Percentiles rank a stretch among this genome's conserved stretches.
Conservation (phyloP, 2,797 vertebrate species). For the Clarias laeviceps region DNA sequence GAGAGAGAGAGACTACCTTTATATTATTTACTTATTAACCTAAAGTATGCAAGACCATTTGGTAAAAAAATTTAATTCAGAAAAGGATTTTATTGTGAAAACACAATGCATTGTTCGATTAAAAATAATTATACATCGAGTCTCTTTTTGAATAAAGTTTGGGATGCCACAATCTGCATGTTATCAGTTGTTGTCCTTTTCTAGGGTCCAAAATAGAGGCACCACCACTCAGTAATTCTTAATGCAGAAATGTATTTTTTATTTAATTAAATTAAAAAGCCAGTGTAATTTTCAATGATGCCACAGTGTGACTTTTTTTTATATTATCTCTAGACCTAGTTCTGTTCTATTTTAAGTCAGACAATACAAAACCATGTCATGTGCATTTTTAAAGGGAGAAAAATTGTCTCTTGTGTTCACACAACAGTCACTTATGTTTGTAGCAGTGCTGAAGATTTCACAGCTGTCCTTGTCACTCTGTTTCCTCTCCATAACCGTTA, state of each 20-base stretch:
- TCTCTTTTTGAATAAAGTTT: constrained; percentile 37
- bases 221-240: neutral
- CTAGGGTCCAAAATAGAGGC: neutral
- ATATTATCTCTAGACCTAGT: neutral
- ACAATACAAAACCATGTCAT: constrained; percentile 32
- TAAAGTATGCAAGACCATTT: constrained; percentile 5
- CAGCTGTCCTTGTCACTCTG: constrained; percentile 59
- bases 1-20: constrained; percentile 23
- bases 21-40: constrained; percentile 16
- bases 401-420: constrained; percentile 12
- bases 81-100: constrained; percentile 7
- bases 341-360: neutral
- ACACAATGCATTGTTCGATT: constrained; percentile 1
- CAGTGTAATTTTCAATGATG: neutral
- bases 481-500: constrained; percentile 24
- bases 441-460: constrained; percentile 27
- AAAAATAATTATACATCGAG: neutral
- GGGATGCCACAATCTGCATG: neutral
- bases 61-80: constrained; percentile 6
- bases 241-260: neutral
- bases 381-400: neutral
- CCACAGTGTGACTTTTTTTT: neutral
- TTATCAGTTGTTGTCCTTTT: neutral
- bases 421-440: neutral
- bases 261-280: neutral